Evolutionary conservation across 2,888 invertebrate species (phyloP).

Genomic region (Cylloceria caligata): DNA sequence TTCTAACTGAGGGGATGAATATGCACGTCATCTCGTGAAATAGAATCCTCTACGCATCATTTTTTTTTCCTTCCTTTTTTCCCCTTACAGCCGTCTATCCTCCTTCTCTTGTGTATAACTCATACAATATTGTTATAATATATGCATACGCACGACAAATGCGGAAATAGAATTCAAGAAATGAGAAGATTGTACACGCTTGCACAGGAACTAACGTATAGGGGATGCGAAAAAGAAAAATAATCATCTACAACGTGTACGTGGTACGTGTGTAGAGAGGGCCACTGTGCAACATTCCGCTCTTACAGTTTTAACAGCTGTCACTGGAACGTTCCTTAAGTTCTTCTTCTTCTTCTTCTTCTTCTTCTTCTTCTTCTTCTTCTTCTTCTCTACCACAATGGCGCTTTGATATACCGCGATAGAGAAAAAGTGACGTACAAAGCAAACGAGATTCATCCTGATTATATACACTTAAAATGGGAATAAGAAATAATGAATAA

Average conservation of each 20-base stretch:
- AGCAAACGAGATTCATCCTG: background rate
- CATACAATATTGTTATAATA: background rate
- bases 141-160: background rate
- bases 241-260: constrained; percentile 2
- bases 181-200: background rate
- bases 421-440: background rate
- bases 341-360: background rate
- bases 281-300: background rate
- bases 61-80: background rate
- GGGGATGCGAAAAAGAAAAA: constrained; percentile 14
- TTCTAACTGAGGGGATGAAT: background rate
- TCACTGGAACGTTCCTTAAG: background rate
- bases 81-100: background rate
- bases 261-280: background rate
- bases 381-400: no score
- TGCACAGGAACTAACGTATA: constrained; percentile 4
- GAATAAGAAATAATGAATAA: no score
- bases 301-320: constrained; percentile 1
- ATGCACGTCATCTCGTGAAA: no score
- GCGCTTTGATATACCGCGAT: background rate
- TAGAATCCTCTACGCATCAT: background rate
- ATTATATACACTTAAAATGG: background rate
- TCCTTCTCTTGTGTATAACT: background rate
- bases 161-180: background rate
- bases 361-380: no score